Evolutionary conservation across 1,140 invertebrate genomes (phyloP).

Genomic region (Diprion similis): DNA sequence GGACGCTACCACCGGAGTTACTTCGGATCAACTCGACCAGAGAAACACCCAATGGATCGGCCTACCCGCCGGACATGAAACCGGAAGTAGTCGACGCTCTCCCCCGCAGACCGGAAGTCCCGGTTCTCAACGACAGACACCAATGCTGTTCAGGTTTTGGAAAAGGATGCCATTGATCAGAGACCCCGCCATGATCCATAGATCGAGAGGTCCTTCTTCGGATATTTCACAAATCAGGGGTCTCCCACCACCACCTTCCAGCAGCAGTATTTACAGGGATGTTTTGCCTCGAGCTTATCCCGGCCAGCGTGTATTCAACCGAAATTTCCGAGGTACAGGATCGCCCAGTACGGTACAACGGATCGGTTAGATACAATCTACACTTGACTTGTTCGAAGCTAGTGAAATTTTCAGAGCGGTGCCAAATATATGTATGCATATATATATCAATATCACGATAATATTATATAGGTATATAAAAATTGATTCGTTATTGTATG

Average conservation of each 20-base stretch:
- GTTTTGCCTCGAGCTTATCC: no score
- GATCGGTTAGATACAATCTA: background rate
- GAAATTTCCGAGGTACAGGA: no score
- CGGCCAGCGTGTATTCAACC: no score
- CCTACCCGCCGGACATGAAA: constrained; percentile 26
- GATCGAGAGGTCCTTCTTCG: background rate
- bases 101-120: background rate
- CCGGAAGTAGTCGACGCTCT: constrained; percentile 31
- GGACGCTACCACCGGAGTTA: constrained; percentile 28
- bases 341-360: background rate
- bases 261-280: no score
- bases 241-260: no score
- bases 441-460: background rate
- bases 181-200: constrained; percentile 35
- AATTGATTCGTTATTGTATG: background rate
- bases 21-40: constrained; percentile 45
- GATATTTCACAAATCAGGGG: no score
- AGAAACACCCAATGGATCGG: constrained; percentile 40
- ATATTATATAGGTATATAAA: background rate
- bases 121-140: constrained; percentile 8
- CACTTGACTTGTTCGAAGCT: background rate
- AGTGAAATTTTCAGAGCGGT: constrained; percentile 21
- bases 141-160: constrained; percentile 48
- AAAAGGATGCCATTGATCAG: constrained; percentile 44
- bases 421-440: constrained; percentile 9